A percentile compares a stretch with the other conserved stretches of the same genome.
Evolutionary conservation across 53 echinoderm and acorn worm genomes (phyloP).

Genomic region (Astropecten irregularis): DNA sequence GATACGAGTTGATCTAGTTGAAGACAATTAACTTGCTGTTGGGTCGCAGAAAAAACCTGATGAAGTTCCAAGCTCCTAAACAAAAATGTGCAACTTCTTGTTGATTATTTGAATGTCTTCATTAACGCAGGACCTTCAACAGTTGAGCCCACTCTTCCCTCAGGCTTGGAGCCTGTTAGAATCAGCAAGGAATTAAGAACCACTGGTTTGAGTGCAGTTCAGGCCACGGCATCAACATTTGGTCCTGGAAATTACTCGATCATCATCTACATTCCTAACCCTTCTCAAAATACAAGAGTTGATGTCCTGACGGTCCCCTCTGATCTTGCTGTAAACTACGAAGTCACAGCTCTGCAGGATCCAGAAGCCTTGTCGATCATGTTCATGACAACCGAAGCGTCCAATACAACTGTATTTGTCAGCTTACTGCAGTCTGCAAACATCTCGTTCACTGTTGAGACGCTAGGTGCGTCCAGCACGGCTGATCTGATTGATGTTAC

Average conservation of each 20-base stretch:
- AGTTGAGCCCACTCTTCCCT: neutral
- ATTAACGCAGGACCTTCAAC: constrained; percentile 20
- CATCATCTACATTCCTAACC: neutral
- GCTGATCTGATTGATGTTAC: constrained; percentile 10
- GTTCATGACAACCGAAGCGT: constrained; percentile 5
- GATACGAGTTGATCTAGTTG: too few species aligned
- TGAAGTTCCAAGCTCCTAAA: too few species aligned
- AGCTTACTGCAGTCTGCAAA: neutral
- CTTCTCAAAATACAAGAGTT: neutral
- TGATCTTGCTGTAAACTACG: neutral
- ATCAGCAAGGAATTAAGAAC: constrained; percentile 26
- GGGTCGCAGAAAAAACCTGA: too few species aligned
- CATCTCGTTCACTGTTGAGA: constrained; percentile 31
- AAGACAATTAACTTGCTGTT: too few species aligned
- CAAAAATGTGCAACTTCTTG: neutral
- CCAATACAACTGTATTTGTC: neutral
- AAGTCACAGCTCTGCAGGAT: neutral
- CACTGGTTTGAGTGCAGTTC: neutral
- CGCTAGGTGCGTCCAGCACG: constrained; percentile 13
- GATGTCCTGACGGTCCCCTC: neutral
- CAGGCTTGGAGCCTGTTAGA: neutral
- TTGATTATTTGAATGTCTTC: neutral
- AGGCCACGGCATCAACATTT: constrained; percentile 2
- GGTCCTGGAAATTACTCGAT: constrained; percentile 27
- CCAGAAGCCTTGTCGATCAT: neutral